A percentile compares a stretch with the other conserved stretches of the same genome.
Evolutionary conservation across 2,797 vertebrate genomes (phyloP).

Genomic region (Kryptolebias ocellatus): DNA sequence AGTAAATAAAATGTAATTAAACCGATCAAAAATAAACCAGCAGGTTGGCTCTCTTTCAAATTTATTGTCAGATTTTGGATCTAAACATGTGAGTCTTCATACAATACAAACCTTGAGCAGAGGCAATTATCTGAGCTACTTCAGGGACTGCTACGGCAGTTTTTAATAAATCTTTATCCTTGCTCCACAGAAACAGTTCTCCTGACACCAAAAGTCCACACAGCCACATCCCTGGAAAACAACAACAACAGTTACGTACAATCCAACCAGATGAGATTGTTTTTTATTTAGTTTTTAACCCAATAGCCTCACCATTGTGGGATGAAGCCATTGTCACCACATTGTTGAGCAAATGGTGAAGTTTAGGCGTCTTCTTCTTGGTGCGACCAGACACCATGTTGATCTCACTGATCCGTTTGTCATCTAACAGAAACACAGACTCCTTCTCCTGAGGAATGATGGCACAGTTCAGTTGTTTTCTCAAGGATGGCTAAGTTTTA

Average conservation of each 20-base stretch:
- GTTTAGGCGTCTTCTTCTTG: constrained; percentile 88
- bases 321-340: constrained; percentile 86
- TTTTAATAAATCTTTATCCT: constrained; percentile 89
- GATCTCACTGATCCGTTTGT: constrained; percentile 90
- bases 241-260: not conserved
- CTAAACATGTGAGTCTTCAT: not conserved
- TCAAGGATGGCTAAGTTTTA: too few species aligned
- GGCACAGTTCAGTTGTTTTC: not conserved
- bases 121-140: constrained; percentile 76
- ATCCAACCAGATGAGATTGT: not conserved
- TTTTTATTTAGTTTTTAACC: not conserved
- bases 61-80: too few species aligned
- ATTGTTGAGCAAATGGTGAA: constrained; percentile 87
- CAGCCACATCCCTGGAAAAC: constrained; percentile 87
- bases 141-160: constrained; percentile 79
- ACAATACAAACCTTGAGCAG: constrained; percentile 76
- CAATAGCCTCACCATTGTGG: constrained; percentile 80
- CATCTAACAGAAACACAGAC: constrained; percentile 90
- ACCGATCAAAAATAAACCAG: too few species aligned
- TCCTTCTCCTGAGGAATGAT: constrained; percentile 88
- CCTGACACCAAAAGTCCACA: constrained; percentile 89
- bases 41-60: too few species aligned
- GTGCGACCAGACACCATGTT: constrained; percentile 89
- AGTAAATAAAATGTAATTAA: too few species aligned
- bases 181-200: constrained; percentile 95